Evolutionary conservation across 2,797 vertebrate species (phyloP), one percentile per base, ranked within the genome.

Genomic region (Helicolenus hilgendorfi): DNA sequence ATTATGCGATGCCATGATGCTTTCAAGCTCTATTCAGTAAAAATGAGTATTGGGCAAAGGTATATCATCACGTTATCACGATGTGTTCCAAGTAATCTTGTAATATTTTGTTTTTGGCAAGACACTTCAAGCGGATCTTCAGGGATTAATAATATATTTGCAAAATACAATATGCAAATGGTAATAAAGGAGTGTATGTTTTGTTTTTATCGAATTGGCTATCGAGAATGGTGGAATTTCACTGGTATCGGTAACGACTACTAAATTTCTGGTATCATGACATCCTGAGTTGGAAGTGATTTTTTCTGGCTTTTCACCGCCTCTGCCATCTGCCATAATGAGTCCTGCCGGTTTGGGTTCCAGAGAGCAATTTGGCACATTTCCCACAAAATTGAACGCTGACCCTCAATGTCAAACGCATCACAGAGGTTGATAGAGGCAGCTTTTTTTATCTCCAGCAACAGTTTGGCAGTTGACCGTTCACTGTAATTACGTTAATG

Each of bases 371-470:
- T 65, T 78, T 22, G 9, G 68, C 79, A 70, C 60, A 72, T 76
- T 77, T 77, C 80, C 38, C 71, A 79, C 33, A 24, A 76, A 79
- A 79, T 74, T 74, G 59, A 87, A 77, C 67, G 45, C 27, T 63
- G 35, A 81, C 62, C 41, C 13, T 29, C 63, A 58, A 70, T 58
- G 77, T 84, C 65, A 65, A 80, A 56, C 3, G 22, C 36, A 64
- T 31, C 60, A 36, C 11, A 55, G 67, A 77, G 69, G 72, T 33
- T 55, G 24, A 83, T n/a, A 5, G 71, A 79, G 15, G 38, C 33
- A 36, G 29, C 4, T 10, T 20, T 33, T 35, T 27, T 62, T n/a
- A n/a, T 76, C 31, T 62, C 22, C 9, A 29, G 53, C 24, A 55
- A 58, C 31, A 38, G 45, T 55, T 41, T 73, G 77, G 63, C 64